These are phyloP conservation scores for Linurgus olivaceus DNA, from an alignment of 2,797 vertebrate species.

Conservation along the genomic window DNA sequence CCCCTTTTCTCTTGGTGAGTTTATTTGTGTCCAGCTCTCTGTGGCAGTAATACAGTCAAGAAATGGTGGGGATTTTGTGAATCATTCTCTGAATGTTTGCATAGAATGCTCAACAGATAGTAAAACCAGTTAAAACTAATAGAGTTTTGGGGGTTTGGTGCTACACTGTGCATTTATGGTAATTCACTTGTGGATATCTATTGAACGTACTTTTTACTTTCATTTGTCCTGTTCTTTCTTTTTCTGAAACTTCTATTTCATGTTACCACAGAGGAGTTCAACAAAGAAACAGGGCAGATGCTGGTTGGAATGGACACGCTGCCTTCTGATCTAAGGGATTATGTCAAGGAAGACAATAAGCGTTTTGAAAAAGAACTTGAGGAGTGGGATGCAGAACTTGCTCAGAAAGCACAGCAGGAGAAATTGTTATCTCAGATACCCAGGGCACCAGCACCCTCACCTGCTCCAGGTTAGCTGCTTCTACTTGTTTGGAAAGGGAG, in stretches of 20 bases:
- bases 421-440: constrained; percentile 80
- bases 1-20: neutral
- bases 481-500: neutral
- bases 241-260: neutral
- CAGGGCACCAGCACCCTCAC: constrained; percentile 75
- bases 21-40: neutral
- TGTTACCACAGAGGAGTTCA: constrained; percentile 87
- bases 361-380: constrained; percentile 91
- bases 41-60: neutral
- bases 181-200: neutral
- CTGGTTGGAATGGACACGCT: constrained; percentile 93
- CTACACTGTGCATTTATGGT: neutral
- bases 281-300: constrained; percentile 93
- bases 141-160: neutral
- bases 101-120: neutral
- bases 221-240: neutral
- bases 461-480: constrained; percentile 76
- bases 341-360: constrained; percentile 92
- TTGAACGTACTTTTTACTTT: neutral
- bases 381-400: constrained; percentile 90
- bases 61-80: neutral
- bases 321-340: constrained; percentile 91
- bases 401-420: constrained; percentile 89
- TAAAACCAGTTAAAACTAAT: neutral
- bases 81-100: neutral